These are phyloP conservation scores for Dynastes maya DNA, from an alignment of 2,888 invertebrate species.

Conservation along the genomic window DNA sequence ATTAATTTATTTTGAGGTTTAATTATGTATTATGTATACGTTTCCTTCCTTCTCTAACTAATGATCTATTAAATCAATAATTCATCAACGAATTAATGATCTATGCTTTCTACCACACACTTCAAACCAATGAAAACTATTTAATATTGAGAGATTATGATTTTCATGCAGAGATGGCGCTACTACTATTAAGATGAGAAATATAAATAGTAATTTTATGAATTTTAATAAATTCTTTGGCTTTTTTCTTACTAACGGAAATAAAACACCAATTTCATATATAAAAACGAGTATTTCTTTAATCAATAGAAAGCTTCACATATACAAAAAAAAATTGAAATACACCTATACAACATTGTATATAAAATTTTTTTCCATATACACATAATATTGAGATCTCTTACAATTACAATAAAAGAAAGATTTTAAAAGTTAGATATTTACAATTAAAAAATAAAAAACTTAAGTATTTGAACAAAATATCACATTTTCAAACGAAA, in stretches of 20 bases:
- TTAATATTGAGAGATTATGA: no score
- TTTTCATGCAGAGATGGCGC: no score
- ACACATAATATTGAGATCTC: slow-evolving; percentile 40
- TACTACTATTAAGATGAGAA: no score
- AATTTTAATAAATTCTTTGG: no score
- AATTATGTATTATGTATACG: no score
- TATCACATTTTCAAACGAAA: slow-evolving; percentile 56
- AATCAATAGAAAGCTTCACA: slow-evolving; percentile 10
- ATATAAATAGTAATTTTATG: no score
- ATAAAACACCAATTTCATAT: neutral
- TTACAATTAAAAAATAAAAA: slow-evolving; percentile 24
- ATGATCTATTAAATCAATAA: no score
- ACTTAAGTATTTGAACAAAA: slow-evolving; percentile 49
- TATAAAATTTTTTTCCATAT: slow-evolving; percentile 32
- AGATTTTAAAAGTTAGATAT: slow-evolving; percentile 13
- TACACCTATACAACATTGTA: slow-evolving; percentile 20
- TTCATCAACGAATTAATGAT: no score
- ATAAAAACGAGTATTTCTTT: slow-evolving; percentile 17
- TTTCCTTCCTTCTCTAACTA: no score
- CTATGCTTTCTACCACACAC: no score
- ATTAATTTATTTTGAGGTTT: no score
- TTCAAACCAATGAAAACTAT: no score
- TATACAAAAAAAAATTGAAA: slow-evolving; percentile 21
- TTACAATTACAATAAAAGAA: slow-evolving; percentile 9
- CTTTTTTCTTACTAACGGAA: neutral